Conservation (phyloP, 2,113 vertebrate species). For the Paradisaea rubra region DNA sequence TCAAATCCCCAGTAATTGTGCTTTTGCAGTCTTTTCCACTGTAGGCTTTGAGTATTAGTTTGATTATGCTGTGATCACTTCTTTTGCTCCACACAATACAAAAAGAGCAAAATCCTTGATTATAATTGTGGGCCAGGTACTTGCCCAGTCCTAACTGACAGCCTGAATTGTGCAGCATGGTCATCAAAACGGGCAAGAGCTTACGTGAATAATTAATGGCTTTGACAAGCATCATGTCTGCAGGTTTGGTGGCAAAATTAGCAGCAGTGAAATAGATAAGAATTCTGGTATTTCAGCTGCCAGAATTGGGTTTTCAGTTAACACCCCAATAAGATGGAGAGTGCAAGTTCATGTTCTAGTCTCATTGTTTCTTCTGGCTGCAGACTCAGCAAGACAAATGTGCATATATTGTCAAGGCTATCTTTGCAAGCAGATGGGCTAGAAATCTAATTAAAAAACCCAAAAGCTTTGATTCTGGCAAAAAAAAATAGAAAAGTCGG, state of each 20-base stretch:
- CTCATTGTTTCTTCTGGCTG: constrained; percentile 29
- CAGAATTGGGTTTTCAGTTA: constrained; percentile 2
- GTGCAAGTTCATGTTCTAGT: neutral
- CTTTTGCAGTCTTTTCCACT: neutral
- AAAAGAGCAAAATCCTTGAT: neutral
- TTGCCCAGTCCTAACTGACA: neutral
- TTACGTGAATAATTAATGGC: neutral
- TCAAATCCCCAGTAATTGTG: neutral
- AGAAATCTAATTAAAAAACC: constrained; percentile 54
- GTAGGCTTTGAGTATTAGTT: neutral
- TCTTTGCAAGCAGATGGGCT: constrained; percentile 63
- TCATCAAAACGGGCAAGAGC: neutral
- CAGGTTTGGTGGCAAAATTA: neutral
- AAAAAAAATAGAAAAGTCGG: constrained; percentile 3
- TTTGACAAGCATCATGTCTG: neutral
- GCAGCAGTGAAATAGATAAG: constrained; percentile 7
- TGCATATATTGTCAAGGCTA: constrained; percentile 38
- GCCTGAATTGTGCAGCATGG: neutral
- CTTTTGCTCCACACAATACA: neutral
- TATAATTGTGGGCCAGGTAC: neutral
- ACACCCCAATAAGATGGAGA: neutral
- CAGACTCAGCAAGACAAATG: constrained; percentile 44
- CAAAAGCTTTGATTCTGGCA: constrained; percentile 55
- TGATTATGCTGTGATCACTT: neutral
- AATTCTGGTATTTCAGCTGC: neutral